Base-by-base conservation (phyloP, 37 sponge, comb jelly and placozoan species). In the Cliona cf. orientalis region DNA sequence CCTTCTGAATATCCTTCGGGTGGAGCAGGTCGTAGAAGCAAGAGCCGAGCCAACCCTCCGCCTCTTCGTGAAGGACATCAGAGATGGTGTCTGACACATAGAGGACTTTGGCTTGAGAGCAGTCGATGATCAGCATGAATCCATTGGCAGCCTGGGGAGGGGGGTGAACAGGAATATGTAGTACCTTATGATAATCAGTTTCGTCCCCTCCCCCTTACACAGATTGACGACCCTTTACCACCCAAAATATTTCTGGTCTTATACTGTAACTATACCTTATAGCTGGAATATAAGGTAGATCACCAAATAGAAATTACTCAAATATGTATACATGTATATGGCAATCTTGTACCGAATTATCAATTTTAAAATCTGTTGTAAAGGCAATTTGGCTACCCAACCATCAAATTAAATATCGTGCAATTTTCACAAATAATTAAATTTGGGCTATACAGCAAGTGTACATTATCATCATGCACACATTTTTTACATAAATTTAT, bases 121-220 rank as follows among this genome's bases (percentile, higher is more conserved):
- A 96, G 71, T 77, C 80, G 12, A 96, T 84, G 41, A 96, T 92
- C 29, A 96, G 9, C 91, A 96, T 87, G 80, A 96, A 96, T 0
- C 96, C 96, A 76, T 92, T 92, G 58, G 93, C 96, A 41, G 93
- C 97, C 89, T 92, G 79, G 9, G 22, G n/a, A 44, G 46, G 42
- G 26, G 29, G 3, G 29, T 31, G 29, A 2, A 31, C 72, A 44
- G 42, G 14, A 69, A 9, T n/a, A n/a, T n/a, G n/a, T n/a, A n/a
- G n/a, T n/a, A n/a, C n/a, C n/a, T n/a, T n/a, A n/a, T n/a, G n/a
- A n/a, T n/a, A n/a, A n/a, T n/a, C n/a, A n/a, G n/a, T n/a, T n/a
- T n/a, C n/a, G n/a, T n/a, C n/a, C n/a, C n/a, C n/a, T n/a, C n/a
- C n/a, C n/a, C n/a, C n/a, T n/a, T n/a, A n/a, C n/a, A n/a, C n/a